Evolutionary conservation across 1,140 invertebrate genomes (phyloP).

Genomic region (Triops longicaudatus): DNA sequence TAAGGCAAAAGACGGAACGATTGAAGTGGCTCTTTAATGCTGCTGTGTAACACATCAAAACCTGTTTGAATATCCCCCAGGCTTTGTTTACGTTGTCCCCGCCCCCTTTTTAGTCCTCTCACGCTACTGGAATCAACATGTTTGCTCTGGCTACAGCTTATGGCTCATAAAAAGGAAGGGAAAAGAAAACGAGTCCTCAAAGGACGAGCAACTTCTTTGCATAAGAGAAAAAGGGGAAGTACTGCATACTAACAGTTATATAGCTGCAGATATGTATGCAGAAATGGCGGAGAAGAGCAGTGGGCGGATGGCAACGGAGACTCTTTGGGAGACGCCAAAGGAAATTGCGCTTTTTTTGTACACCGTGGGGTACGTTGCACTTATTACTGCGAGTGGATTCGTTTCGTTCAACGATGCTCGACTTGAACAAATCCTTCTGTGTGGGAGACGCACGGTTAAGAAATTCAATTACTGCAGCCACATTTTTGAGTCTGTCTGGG

Average conservation of each 20-base stretch:
- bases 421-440: no score
- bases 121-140: background rate
- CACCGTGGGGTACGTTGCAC: background rate
- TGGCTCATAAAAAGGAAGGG: background rate
- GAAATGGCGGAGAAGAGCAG: background rate
- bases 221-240: background rate
- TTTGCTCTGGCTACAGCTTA: background rate
- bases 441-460: background rate
- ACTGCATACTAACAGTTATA: background rate
- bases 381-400: no score
- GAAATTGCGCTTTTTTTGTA: background rate
- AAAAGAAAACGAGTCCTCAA: background rate
- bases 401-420: no score
- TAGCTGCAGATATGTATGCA: slow-evolving; percentile 6
- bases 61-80: slow-evolving; percentile 2
- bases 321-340: background rate
- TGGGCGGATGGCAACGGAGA: background rate
- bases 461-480: background rate
- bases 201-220: background rate
- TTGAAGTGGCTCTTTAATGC: background rate
- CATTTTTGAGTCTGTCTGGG: no score
- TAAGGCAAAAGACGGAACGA: background rate
- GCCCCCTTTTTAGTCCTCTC: background rate
- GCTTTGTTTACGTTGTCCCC: background rate
- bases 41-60: slow-evolving; percentile 2